These are phyloP conservation scores for Andricus quercusramuli DNA, from an alignment of 2,888 invertebrate species.

Conservation along the genomic window DNA sequence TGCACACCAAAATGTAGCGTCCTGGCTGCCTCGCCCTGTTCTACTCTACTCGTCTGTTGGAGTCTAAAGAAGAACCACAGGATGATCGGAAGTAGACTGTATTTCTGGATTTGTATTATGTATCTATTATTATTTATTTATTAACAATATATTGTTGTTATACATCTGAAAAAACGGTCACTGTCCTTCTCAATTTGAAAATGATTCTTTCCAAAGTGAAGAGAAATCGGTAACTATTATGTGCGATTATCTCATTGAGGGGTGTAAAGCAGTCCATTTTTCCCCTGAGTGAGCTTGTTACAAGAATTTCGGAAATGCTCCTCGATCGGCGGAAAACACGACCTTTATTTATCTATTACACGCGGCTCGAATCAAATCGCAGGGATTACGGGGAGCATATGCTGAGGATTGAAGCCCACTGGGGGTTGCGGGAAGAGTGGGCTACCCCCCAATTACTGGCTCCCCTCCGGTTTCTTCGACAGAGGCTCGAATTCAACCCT, in stretches of 20 bases:
- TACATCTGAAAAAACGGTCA: too few relatives aligned
- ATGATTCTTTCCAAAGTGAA: too few relatives aligned
- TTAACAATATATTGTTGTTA: too few relatives aligned
- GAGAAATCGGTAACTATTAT: not conserved
- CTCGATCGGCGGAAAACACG: conserved; percentile 66
- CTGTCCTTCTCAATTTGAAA: too few relatives aligned
- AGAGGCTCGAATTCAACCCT: conserved; percentile 64
- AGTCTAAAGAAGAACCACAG: too few relatives aligned
- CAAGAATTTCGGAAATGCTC: conserved; percentile 57
- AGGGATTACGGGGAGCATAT: conserved; percentile 76
- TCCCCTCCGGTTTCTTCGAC: conserved; percentile 65
- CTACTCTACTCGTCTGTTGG: too few relatives aligned
- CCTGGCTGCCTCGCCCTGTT: too few relatives aligned
- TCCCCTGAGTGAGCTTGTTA: conserved; percentile 51
- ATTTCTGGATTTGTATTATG: too few relatives aligned
- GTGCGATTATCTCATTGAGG: not conserved
- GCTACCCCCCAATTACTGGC: conserved; percentile 77
- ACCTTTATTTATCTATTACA: conserved; percentile 78
- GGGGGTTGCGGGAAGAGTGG: conserved; percentile 73
- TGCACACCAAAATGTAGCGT: too few relatives aligned
- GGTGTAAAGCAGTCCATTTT: conserved; percentile 26
- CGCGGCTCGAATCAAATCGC: conserved; percentile 70
- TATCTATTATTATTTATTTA: too few relatives aligned
- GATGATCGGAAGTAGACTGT: too few relatives aligned
- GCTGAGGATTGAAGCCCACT: conserved; percentile 70